phyloP scores from a whole-genome alignment of 2,113 vertebrate species.

The Mobula birostris region DNA sequence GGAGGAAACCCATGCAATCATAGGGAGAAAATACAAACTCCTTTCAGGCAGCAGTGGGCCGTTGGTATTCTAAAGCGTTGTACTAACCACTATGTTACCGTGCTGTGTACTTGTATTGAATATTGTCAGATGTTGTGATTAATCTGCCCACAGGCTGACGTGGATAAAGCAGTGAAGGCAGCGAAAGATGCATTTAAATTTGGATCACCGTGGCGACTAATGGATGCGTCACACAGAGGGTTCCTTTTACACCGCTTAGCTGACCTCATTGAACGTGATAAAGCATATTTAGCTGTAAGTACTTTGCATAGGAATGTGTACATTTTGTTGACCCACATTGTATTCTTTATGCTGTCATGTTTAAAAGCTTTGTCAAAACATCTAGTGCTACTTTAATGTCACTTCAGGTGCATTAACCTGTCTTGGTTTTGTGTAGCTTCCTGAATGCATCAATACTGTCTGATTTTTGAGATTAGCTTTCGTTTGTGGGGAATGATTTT shows the following conservation, averaged over 20 bases:
- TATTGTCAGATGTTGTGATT: neutral
- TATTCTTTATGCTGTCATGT: neutral
- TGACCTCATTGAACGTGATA: conserved; percentile 81
- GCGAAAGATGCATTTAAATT: conserved; percentile 75
- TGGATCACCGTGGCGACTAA: conserved; percentile 88
- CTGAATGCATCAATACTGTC: neutral
- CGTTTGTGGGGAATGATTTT: neutral
- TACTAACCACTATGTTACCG: too few relatives aligned
- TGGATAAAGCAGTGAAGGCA: conserved; percentile 82
- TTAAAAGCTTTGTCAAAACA: neutral
- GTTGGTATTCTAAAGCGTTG: too few relatives aligned
- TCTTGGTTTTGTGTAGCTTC: neutral
- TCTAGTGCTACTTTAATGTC: neutral
- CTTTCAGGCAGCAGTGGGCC: too few relatives aligned
- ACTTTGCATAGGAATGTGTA: rapidly evolving
- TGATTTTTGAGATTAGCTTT: neutral
- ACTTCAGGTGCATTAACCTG: neutral
- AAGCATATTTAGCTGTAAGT: conserved; percentile 82
- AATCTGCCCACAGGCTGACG: conserved; percentile 66
- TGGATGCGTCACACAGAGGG: conserved; percentile 81
- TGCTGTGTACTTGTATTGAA: too few relatives aligned
- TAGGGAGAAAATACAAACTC: too few relatives aligned
- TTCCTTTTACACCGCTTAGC: conserved; percentile 72
- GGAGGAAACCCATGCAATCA: too few relatives aligned
- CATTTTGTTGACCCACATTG: neutral